These are phyloP conservation scores for Eremophila alpestris DNA, from an alignment of 2,797 vertebrate genomes.

Conservation along the genomic window DNA sequence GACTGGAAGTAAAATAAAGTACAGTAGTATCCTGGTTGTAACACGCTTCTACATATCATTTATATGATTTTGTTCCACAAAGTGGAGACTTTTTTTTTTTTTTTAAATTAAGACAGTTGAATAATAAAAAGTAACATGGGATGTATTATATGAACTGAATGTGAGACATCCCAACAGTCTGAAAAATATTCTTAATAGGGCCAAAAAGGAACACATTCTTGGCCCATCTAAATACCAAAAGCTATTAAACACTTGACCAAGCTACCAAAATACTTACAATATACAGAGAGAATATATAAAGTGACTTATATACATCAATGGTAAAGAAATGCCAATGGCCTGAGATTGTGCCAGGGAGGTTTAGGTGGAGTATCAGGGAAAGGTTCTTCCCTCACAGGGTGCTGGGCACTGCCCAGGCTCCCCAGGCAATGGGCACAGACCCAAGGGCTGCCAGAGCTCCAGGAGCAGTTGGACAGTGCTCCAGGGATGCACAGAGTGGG, in stretches of 20 bases:
- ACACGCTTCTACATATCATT: not conserved
- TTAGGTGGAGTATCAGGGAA: fast-evolving
- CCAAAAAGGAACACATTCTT: not conserved
- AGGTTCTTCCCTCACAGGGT: not conserved
- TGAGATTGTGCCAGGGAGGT: fast-evolving
- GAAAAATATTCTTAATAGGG: not conserved
- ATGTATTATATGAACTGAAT: not conserved
- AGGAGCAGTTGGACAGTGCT: fast-evolving
- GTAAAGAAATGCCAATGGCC: not conserved
- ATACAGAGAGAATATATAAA: not conserved
- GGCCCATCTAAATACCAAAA: not conserved
- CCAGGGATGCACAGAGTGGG: not conserved
- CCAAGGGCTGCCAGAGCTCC: not conserved
- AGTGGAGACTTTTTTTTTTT: not conserved
- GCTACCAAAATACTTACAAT: not conserved
- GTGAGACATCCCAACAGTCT: not conserved
- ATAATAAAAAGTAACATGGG: not conserved
- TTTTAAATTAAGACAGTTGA: not conserved
- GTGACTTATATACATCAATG: fast-evolving
- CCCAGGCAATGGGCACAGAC: not conserved
- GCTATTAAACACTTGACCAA: not conserved
- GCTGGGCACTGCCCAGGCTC: not conserved
- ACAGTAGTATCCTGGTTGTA: not conserved
- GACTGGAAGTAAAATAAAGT: not conserved
- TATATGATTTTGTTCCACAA: not conserved